Base-by-base conservation (phyloP, 1,140 invertebrate species). In the Mamestra configurata region DNA sequence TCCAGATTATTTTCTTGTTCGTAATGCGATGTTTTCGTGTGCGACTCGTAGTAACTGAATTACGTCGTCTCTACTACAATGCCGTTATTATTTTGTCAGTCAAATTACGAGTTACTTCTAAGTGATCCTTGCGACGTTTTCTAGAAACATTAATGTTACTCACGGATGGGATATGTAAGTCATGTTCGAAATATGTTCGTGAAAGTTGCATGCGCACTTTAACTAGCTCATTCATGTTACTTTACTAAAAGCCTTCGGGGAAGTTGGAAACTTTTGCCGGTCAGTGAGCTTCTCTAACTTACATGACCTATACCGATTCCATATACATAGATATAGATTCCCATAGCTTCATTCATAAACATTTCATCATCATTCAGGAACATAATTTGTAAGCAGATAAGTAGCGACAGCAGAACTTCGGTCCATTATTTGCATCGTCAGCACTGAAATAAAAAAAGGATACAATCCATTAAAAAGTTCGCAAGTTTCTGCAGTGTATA, bases 381-480 rank as follows among this genome's bases (percentile, higher is more conserved):
- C 5, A 61, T 18, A n/a, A 35, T 18, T 37, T 61, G 3, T 10
- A 66, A 43, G n/a, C 20, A 40, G 10, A 43, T 20, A 18, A 43
- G 37, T 22, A 11, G 37, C 5, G 18, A 40, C 18, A 43, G 27
- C 15, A 31, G 27, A 51, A 43, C 24, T 31, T 35, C 13, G 24
- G 11, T 53, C 22, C 24, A 51, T 53, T 71, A 51, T 71, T 51
- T 71, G 22, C 27, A 53, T 71, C 46, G 15, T 49, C 43, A 71
- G 24, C n/a, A 10, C 8, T 35, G 68, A 20, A 51, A 24, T 18
- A 61, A 61, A 51, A 71, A 71, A n/a, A 22, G 18, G 64, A 24
- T 46, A 71, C 46, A 51, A 71, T 71, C 68, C 22, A 53, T 71
- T 71, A 71, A 71, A 46, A 71, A 71, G 43, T 71, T 71, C 18